Percentiles rank a stretch among this genome's conserved stretches.
Evolutionary conservation across 2,888 invertebrate genomes (phyloP).

Genomic region (Metalampra italica): DNA sequence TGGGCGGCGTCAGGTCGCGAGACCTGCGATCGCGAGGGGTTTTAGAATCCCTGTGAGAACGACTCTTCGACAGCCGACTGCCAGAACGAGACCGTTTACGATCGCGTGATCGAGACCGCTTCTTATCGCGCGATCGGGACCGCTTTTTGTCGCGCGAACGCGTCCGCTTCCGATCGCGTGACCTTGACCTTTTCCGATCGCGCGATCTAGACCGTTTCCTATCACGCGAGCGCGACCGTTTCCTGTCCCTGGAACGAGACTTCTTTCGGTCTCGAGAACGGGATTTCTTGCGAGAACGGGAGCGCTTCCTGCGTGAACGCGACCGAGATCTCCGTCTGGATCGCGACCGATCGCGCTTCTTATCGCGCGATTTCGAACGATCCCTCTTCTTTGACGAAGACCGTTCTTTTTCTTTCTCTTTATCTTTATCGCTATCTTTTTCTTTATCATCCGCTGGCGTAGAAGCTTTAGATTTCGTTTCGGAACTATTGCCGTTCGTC

Average conservation of each 20-base stretch:
- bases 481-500: conserved; percentile 46
- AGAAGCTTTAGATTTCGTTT: conserved; percentile 51
- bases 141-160: conserved; percentile 73
- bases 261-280: conserved; percentile 76
- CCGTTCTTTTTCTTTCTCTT: conserved; percentile 30
- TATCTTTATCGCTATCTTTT: conserved; percentile 8
- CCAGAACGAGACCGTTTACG: conserved; percentile 64
- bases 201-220: conserved; percentile 62
- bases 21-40: conserved; percentile 58
- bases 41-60: conserved; percentile 61
- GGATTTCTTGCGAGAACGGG: conserved; percentile 67
- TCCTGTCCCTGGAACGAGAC: conserved; percentile 68
- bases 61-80: conserved; percentile 63
- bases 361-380: conserved; percentile 64
- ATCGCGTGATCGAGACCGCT: conserved; percentile 63
- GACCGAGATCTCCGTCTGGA: conserved; percentile 81
- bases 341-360: conserved; percentile 71
- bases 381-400: conserved; percentile 67
- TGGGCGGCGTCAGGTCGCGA: conserved; percentile 59
- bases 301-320: conserved; percentile 68
- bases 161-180: conserved; percentile 78
- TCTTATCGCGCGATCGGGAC: conserved; percentile 66
- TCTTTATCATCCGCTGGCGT: conserved; percentile 52
- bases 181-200: conserved; percentile 79
- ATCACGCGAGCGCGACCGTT: no score